Evolutionary conservation across 2,888 invertebrate species (phyloP).

Genomic region (Tipula lateralis): DNA sequence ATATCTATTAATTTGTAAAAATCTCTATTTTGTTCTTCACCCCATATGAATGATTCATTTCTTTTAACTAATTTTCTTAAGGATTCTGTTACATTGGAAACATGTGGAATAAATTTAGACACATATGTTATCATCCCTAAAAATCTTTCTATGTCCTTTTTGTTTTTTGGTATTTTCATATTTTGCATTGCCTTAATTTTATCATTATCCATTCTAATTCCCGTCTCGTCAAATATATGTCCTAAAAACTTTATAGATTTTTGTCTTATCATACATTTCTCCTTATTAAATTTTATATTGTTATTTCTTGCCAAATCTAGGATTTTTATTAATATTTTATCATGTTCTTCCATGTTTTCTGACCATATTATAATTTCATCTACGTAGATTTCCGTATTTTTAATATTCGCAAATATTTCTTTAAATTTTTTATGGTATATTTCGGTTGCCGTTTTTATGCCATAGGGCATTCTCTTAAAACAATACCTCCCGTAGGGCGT

Average conservation of each 20-base stretch:
- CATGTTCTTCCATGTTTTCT: conserved; percentile 34
- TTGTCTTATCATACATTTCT: conserved; percentile 35
- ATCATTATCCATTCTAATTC: conserved; percentile 33
- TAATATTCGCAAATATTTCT: not conserved
- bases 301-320: conserved; percentile 33
- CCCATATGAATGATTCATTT: no score
- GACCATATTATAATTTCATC: conserved; percentile 32
- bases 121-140: no score
- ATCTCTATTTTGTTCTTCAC: conserved; percentile 33
- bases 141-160: no score
- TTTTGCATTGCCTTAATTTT: conserved; percentile 37
- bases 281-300: conserved; percentile 36
- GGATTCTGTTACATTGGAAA: conserved; percentile 34
- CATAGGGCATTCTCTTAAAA: no score
- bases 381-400: conserved; percentile 20
- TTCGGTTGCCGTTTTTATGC: no score
- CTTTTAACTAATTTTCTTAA: no score
- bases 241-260: conserved; percentile 36
- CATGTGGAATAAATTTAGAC: conserved; percentile 38
- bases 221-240: conserved; percentile 34
- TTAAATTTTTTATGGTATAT: conserved; percentile 31
- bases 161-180: no score
- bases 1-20: no score
- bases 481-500: no score
- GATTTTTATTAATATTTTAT: conserved; percentile 34